phyloP scores from a whole-genome alignment of 2,888 invertebrate genomes.

The Agrochola lota region DNA sequence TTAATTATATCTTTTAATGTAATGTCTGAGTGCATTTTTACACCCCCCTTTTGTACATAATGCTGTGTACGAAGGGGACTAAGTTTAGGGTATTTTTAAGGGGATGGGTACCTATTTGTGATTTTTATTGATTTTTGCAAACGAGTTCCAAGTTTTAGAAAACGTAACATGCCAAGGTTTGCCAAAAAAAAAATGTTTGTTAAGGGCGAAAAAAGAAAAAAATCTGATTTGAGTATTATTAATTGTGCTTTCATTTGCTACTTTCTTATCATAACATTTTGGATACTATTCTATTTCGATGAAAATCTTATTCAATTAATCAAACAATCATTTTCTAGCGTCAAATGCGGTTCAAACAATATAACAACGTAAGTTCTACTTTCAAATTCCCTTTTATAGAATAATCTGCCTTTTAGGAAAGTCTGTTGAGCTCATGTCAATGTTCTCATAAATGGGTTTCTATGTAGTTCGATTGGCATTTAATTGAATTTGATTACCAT shows the following conservation, averaged over 20 bases:
- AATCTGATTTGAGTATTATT: neutral
- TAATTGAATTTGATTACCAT: neutral
- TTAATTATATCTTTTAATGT: conserved; percentile 90
- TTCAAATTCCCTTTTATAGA: neutral
- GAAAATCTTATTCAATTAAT: neutral
- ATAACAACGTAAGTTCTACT: too few relatives aligned
- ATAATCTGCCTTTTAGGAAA: neutral
- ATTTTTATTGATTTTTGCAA: conserved; percentile 55
- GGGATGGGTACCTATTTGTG: conserved; percentile 58
- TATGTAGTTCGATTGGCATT: neutral
- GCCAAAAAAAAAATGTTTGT: neutral
- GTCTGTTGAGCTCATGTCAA: neutral
- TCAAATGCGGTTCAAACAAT: neutral
- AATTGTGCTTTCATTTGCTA: neutral
- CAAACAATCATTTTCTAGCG: neutral
- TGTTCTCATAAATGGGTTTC: neutral
- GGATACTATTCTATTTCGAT: neutral
- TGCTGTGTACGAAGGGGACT: conserved; percentile 68
- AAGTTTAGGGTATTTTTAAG: conserved; percentile 68
- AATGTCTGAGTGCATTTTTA: conserved; percentile 90
- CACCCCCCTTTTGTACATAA: conserved; percentile 79
- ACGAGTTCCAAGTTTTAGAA: neutral
- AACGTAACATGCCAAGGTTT: neutral
- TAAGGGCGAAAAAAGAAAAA: neutral
- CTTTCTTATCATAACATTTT: neutral